Conservation (phyloP, 2,888 invertebrate species). For the Andrena minutula region DNA sequence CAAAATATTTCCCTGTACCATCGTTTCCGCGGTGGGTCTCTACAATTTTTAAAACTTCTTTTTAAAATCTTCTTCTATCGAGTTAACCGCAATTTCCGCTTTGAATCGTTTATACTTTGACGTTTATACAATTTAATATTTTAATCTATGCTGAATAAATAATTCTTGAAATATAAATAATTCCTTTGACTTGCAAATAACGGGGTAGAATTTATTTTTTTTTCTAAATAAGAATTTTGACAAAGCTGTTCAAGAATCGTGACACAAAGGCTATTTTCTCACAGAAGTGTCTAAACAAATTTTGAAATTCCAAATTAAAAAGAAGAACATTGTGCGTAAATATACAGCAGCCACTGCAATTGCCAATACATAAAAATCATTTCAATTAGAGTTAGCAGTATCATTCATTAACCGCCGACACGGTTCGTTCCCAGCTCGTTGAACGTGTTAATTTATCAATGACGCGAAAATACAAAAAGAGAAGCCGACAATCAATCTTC, state of each 20-base stretch:
- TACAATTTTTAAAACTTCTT: constrained; percentile 13
- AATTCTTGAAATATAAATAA: too few relatives aligned
- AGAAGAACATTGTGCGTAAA: too few relatives aligned
- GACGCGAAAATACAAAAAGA: constrained; percentile 1
- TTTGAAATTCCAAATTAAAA: background rate
- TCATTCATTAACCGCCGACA: background rate
- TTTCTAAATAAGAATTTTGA: too few relatives aligned
- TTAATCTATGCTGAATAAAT: too few relatives aligned
- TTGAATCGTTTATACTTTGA: background rate
- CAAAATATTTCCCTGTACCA: constrained; percentile 45
- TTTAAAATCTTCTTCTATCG: background rate
- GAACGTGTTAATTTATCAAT: constrained; percentile 22
- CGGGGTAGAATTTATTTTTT: too few relatives aligned
- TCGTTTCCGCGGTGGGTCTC: constrained; percentile 7
- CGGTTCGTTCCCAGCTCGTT: background rate
- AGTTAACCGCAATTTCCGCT: background rate
- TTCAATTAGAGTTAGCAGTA: background rate
- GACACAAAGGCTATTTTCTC: too few relatives aligned
- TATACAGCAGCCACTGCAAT: background rate
- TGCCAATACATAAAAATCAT: constrained; percentile 1
- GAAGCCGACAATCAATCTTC: constrained; percentile 37
- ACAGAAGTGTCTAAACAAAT: background rate
- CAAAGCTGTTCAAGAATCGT: too few relatives aligned
- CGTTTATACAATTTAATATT: too few relatives aligned
- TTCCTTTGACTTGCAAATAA: background rate